Percentiles rank a stretch among this genome's conserved stretches.
phyloP scores from a whole-genome alignment of 2,888 invertebrate species.

The Epinotia bilunana region DNA sequence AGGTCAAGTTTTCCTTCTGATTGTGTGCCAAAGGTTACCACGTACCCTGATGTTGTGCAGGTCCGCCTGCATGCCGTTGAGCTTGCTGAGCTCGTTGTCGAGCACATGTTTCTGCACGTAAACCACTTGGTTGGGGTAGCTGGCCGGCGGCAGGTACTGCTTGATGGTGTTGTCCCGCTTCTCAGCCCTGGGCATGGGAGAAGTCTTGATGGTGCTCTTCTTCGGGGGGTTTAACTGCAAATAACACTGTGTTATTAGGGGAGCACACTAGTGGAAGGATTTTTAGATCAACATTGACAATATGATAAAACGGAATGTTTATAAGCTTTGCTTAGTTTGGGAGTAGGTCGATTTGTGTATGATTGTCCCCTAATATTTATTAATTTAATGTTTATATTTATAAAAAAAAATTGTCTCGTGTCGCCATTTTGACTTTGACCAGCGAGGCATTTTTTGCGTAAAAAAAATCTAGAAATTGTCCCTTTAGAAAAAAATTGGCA shows the following conservation, averaged over 20 bases:
- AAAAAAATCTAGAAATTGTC: too few species aligned
- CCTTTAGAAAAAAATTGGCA: too few species aligned
- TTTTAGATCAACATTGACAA: background rate
- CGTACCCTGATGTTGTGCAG: slow-evolving; percentile 71
- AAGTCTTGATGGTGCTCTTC: slow-evolving; percentile 44
- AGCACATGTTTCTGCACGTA: slow-evolving; percentile 74
- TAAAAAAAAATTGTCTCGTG: too few species aligned
- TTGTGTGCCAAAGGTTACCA: background rate
- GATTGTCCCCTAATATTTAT: too few species aligned
- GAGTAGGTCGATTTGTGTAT: too few species aligned
- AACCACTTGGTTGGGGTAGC: slow-evolving; percentile 74
- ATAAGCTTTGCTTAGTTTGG: too few species aligned
- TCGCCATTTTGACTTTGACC: too few species aligned
- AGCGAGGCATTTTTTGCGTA: too few species aligned
- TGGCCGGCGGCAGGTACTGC: slow-evolving; percentile 68
- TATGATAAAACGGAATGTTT: too few species aligned
- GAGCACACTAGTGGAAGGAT: background rate
- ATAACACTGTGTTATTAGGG: background rate
- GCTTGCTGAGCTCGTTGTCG: slow-evolving; percentile 76
- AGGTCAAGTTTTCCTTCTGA: too few species aligned
- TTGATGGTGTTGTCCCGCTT: slow-evolving; percentile 57
- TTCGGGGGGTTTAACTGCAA: slow-evolving; percentile 11
- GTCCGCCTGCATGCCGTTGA: slow-evolving; percentile 74
- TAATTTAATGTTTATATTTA: too few species aligned
- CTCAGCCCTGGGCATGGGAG: slow-evolving; percentile 48